Evolutionary conservation across 2,797 vertebrate genomes (phyloP), one percentile per base, ranked within the genome.

Genomic region (Vireo griseus): DNA sequence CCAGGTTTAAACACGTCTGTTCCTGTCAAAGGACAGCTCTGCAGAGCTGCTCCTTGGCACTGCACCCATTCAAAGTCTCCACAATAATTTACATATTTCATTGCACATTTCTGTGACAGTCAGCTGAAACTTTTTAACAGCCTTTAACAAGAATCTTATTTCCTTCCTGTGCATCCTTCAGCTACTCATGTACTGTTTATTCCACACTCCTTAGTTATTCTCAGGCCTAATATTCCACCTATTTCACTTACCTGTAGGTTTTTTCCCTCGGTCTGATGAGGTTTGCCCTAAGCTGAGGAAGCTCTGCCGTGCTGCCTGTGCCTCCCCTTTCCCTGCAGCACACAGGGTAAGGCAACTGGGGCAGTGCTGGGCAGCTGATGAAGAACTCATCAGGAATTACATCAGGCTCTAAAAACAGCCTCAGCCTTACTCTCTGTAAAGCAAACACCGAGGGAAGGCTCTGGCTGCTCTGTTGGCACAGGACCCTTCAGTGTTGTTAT

Each of bases 301-400:
- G 16, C 22, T 2, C 20, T 54, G n/a, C 65, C 28, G 28, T 7
- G 26, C 1, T 54, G 20, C 31, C 33, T 33, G 24, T 13, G 52
- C 71, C 51, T 71, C 74, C 42, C 44, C 18, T 11, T 4, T 48
- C 67, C 25, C 9, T 47, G 29, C 76, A 90, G 72, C 55, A 35
- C 1, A 0, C 33, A 35, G 37, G 11, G 2, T 5, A 47, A 55
- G 11, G 54, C 55, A 50, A 2, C 0, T 3, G 17, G n/a, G 61
- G 68, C 54, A 72, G 33, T 2, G 6, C 3, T 10, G 24, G 50
- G 61, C 69, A 90, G 74, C 47, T 83, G 72, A 52, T 39, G 65
- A 63, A 66, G 78, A 44, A 52, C 14, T 0, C 0, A 28, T 8
- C 28, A 26, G 57, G 51, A n/a, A 71, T 88, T 65, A 72, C 55